These are phyloP conservation scores for Rhegmatorhina hoffmannsi DNA, from an alignment of 2,113 vertebrate genomes.

Conservation along the genomic window DNA sequence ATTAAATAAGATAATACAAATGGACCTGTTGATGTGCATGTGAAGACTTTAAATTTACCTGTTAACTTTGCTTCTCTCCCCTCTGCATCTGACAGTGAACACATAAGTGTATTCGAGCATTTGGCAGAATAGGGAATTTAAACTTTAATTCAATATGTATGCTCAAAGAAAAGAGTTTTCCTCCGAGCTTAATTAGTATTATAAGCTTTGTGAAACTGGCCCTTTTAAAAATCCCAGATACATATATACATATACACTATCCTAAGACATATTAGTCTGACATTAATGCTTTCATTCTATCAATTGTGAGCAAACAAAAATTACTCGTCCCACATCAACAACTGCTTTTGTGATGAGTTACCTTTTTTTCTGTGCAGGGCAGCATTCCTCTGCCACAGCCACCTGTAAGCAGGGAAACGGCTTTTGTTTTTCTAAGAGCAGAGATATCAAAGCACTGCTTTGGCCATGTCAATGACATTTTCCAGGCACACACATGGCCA, in stretches of 20 bases:
- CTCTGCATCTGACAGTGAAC: background rate
- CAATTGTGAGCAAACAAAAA: background rate
- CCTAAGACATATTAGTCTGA: background rate
- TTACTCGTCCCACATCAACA: background rate
- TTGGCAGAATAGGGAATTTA: background rate
- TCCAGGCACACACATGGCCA: rapidly evolving
- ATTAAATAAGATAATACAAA: background rate
- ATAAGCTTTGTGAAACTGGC: background rate
- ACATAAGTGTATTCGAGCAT: background rate
- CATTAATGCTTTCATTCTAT: rapidly evolving
- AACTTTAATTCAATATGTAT: background rate
- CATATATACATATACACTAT: background rate
- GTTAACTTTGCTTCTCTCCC: background rate
- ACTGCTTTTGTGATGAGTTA: background rate
- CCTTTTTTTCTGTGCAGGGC: background rate
- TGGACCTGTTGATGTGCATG: background rate
- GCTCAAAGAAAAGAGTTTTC: background rate
- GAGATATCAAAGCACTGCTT: background rate
- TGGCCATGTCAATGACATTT: rapidly evolving
- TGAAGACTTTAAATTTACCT: background rate
- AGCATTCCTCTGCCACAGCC: background rate
- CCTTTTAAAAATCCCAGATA: background rate
- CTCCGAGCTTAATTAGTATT: background rate
- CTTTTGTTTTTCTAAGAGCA: background rate
- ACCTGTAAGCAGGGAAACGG: background rate